Evolutionary conservation across 2,888 invertebrate genomes (phyloP), one percentile per base, ranked within the genome.

Genomic region (Sialis fuliginosa): DNA sequence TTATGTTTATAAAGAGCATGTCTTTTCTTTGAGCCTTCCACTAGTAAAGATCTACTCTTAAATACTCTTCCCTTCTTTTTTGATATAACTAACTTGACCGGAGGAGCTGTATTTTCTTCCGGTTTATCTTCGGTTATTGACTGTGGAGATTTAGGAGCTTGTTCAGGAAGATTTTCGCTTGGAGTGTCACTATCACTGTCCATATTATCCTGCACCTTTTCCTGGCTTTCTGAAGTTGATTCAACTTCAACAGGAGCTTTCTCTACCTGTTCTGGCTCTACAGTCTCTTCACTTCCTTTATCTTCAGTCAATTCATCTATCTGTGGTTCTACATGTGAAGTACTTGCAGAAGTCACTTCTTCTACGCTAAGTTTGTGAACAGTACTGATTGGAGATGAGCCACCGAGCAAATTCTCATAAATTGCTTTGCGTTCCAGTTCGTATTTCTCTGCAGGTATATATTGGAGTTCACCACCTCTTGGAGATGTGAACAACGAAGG

Each of bases 21-120:
- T 33, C 76, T 62, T 63, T 89, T 84, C 57, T 84, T 76, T 51
- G 77, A 67, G 13, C 76, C 77, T 53, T 78, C 77, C 53, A 76
- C 71, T 10, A 79, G 75, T 52, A 80, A 64, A 9, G 80, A 79
- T 48, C 89, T 77, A 58, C 87, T 87, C 60, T 90, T 90, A 60
- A 90, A 90, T 61, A 90, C 89, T 56, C 88, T 88, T 42, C 88
- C 88, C 60, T 90, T 89, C 62, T 87, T 89, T 61, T 81, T 82
- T 2, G 80, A 80, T 52, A 82, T 81, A 12, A 81, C 77, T 52
- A 82, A 61, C 58, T 82, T 82, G 13, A 79, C 79, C 60, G 75
- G 66, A 42, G 72, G 70, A 52, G 71, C 69, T 37, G 72, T 71
- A 6, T 40, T 37, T 30, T 39, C 44, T 10, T 13, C 40, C 39